These are phyloP conservation scores for Neodon shergylaensis DNA, from an alignment of 2,113 vertebrate genomes.

Conservation along the genomic window DNA sequence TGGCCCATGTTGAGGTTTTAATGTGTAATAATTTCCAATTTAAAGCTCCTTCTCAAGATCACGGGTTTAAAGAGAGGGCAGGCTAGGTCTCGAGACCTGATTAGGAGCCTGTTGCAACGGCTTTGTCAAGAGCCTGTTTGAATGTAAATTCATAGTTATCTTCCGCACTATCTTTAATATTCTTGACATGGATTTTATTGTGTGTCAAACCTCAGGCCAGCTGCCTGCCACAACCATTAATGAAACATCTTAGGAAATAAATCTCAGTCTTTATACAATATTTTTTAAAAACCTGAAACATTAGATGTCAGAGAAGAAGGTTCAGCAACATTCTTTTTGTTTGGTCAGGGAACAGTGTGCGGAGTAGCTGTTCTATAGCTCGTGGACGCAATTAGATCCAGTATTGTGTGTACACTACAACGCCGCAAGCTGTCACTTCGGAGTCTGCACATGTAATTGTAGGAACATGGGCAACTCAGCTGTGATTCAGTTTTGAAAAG, in stretches of 20 bases:
- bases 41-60: conserved; percentile 99
- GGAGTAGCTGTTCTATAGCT: conserved; percentile 81
- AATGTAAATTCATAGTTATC: conserved; percentile 98
- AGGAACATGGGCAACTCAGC: conserved; percentile 80
- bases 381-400: conserved; percentile 84
- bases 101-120: conserved; percentile 97
- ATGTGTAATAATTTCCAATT: conserved; percentile 99
- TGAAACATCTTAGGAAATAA: conserved; percentile 94
- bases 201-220: conserved; percentile 92
- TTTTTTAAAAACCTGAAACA: conserved; percentile 88
- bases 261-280: conserved; percentile 90
- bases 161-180: conserved; percentile 94
- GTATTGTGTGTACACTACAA: conserved; percentile 82
- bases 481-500: conserved; percentile 66
- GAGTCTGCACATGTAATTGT: conserved; percentile 78
- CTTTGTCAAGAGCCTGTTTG: conserved; percentile 98
- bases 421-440: conserved; percentile 79
- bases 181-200: conserved; percentile 95
- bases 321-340: conserved; percentile 82
- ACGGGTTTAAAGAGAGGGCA: conserved; percentile 96
- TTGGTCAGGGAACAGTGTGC: conserved; percentile 80
- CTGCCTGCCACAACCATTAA: conserved; percentile 91
- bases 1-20: conserved; percentile 95
- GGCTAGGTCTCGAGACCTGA: conserved; percentile 92
- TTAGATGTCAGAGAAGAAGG: conserved; percentile 89